A percentile compares a stretch with the other conserved stretches of the same genome.
Evolutionary conservation across 2,113 vertebrate genomes (phyloP).

Genomic region (Tachysurus fulvidraco): DNA sequence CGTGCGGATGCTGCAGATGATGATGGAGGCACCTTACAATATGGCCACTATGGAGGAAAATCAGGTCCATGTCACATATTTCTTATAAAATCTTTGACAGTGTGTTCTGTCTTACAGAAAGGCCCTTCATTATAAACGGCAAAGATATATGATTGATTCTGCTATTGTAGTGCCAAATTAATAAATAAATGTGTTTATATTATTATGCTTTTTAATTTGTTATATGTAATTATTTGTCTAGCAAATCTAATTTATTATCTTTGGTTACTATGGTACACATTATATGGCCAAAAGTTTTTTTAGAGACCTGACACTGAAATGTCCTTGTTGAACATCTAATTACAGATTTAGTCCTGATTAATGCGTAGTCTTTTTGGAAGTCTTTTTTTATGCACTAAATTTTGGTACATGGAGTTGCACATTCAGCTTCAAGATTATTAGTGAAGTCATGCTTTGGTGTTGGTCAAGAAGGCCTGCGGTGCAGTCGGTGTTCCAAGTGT

Average conservation of each 20-base stretch:
- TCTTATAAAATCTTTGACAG: not conserved
- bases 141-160: not conserved
- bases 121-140: not conserved
- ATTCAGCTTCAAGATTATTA: not conserved
- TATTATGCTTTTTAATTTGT: not conserved
- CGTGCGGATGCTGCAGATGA: constrained; percentile 75
- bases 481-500: not conserved
- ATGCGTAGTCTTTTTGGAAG: not conserved
- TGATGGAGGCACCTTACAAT: constrained; percentile 73
- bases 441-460: not conserved
- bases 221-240: not conserved
- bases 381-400: not conserved
- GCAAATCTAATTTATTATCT: not conserved
- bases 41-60: constrained; percentile 83
- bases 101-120: not conserved
- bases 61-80: constrained; percentile 66
- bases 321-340: not conserved
- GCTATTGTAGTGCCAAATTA: not conserved
- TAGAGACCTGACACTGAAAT: not conserved
- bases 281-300: not conserved
- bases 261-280: not conserved
- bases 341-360: not conserved
- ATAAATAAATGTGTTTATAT: not conserved
- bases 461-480: not conserved
- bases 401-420: not conserved